Evolutionary conservation across 2,888 invertebrate genomes (phyloP), one percentile per base, ranked within the genome.

Genomic region (Polydrusus tereticollis): DNA sequence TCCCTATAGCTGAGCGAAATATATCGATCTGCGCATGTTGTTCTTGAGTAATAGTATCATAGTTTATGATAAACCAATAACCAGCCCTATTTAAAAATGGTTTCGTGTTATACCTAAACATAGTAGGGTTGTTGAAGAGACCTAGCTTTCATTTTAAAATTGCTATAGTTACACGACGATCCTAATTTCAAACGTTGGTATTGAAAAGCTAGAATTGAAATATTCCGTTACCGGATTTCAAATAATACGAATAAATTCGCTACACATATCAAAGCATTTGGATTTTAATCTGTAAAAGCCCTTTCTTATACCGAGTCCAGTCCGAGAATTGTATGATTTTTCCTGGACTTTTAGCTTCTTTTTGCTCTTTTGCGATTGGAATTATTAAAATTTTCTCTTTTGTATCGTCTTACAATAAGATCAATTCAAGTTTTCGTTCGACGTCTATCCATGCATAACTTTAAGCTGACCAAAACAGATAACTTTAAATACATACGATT

Each of bases 251-350:
- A 43, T 41, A 62, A 58, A 66, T 71, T 71, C 67, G 67, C 59
- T 66, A 67, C 67, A 72, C 62, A 62, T 72, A 72, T 72, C 72
- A 72, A 72, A 72, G 72, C 65, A 47, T 71, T 72, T 67, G 52
- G 60, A 72, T 72, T 72, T 72, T 72, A 72, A 72, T 72, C 72
- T 66, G 29, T 47, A 66, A 62, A 65, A 59, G 65, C 43, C 33
- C 26, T 58, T 43, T 63, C 26, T 45, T n/a, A n/a, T 71, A 59
- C 18, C 33, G 26, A 43, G 50, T 65, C 58, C 60, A 43, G 5
- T 36, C 29, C 21, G 58, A 36, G 64, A 64, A 65, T 59, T 41
- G 70, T 45, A 59, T 38, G 71, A 65, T 60, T 71, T 65, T 70
- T 70, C 52, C 16, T 23, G 38, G 47, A 23, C 50, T n/a, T 45